A percentile compares a stretch with the other conserved stretches of the same genome.
Evolutionary conservation across 2,888 invertebrate genomes (phyloP).

Genomic region (Drosophila siamana): DNA sequence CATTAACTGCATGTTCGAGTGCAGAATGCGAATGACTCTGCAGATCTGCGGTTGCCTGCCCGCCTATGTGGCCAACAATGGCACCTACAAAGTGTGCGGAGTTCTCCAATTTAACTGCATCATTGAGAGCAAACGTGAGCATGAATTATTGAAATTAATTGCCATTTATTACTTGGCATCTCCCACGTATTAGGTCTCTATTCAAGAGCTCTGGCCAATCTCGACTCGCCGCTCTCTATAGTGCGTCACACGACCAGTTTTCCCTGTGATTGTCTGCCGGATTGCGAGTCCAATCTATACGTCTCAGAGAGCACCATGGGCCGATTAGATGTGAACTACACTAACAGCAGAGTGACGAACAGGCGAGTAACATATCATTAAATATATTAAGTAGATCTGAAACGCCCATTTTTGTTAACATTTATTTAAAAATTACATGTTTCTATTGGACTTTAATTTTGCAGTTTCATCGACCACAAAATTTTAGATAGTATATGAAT

Average conservation of each 20-base stretch:
- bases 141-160: not conserved
- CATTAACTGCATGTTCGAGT: constrained; percentile 89
- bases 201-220: constrained; percentile 85
- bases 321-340: constrained; percentile 85
- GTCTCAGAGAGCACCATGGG: constrained; percentile 89
- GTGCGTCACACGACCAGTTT: constrained; percentile 65
- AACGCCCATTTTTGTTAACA: too few relatives aligned
- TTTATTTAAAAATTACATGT: too few relatives aligned
- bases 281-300: constrained; percentile 88
- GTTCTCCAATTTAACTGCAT: constrained; percentile 77
- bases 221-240: constrained; percentile 69
- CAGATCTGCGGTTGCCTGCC: constrained; percentile 88
- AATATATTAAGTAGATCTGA: not conserved
- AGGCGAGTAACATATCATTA: constrained; percentile 47
- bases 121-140: constrained; percentile 76
- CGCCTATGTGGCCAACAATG: constrained; percentile 86
- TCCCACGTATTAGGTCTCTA: constrained; percentile 46
- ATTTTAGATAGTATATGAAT: too few relatives aligned
- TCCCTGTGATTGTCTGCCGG: constrained; percentile 87
- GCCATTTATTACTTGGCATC: not conserved
- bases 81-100: constrained; percentile 72
- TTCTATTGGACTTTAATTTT: too few relatives aligned
- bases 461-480: too few relatives aligned
- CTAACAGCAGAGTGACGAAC: constrained; percentile 83
- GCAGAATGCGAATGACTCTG: constrained; percentile 86